Base-by-base conservation (phyloP, 2,797 vertebrate species). In the Helostoma temminkii region DNA sequence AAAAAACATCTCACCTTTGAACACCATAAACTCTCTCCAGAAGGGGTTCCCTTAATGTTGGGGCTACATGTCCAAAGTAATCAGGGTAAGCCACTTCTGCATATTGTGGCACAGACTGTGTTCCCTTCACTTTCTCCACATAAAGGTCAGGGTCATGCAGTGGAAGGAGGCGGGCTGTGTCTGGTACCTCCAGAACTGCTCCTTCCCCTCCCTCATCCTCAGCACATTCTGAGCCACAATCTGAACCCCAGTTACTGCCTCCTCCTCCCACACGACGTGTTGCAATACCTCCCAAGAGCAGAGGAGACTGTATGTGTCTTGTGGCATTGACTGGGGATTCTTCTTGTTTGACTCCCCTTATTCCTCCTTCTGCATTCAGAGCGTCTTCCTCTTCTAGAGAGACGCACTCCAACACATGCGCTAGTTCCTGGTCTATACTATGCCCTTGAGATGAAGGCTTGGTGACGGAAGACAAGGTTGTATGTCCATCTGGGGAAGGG, bases 61-160 rank as follows among this genome's bases (percentile, higher is more conserved):
- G 96, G 4, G 96, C 95, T 74, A 97, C 90, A 57, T 99, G 98
- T 30, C 98, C 98, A 87, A 96, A 99, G 91, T 99, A 99, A 91
- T 99, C 98, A 24, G 98, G 98, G 84, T 99, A 99, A 48, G 97
- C 98, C 78, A 99, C 96, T 82, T 99, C 97, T 32, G 96, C 93
- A 50, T 98, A 99, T 42, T 93, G 92, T 1, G 96, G 97, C 45
- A 99, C 95, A 39, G 98, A 99, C 52, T 84, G 90, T 0, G 97
- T 99, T 36, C 72, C 94, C 88, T 97, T 99, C 76, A 97, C 95
- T 93, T 96, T 95, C 83, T 97, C 96, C 62, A 99, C 93, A 52
- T 99, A 99, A 15, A 99, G 94, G 77, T 99, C 96, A 12, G 96
- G 93, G 87, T 99, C 96, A 18, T 99, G 97, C 63, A 98, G 92